phyloP scores from a whole-genome alignment of 2,113 vertebrate species.

The Xiphophorus couchianus region DNA sequence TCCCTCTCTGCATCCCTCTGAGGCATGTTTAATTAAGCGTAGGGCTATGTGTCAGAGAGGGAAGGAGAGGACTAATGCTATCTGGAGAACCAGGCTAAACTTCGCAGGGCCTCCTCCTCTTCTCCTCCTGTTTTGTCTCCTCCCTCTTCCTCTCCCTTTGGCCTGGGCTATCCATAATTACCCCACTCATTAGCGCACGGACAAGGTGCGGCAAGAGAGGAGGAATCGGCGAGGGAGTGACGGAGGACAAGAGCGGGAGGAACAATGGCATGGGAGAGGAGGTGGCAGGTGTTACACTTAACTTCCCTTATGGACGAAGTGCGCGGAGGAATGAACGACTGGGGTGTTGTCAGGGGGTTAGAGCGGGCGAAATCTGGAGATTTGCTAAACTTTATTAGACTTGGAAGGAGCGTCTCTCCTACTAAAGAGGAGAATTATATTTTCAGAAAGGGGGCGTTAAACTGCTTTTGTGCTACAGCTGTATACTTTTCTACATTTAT shows the following conservation, averaged over 20 bases:
- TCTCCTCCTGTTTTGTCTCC: constrained; percentile 59
- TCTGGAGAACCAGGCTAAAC: constrained; percentile 70
- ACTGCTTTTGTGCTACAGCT: constrained; percentile 7
- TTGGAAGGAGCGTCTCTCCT: neutral
- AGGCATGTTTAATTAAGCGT: constrained; percentile 82
- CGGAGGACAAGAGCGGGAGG: constrained; percentile 35
- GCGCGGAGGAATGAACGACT: constrained; percentile 7
- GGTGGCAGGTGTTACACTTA: constrained; percentile 38
- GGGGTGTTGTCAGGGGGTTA: constrained; percentile 2
- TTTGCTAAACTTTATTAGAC: constrained; percentile 9
- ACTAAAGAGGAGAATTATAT: neutral
- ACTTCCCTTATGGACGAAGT: constrained; percentile 2
- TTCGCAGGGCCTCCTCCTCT: constrained; percentile 60
- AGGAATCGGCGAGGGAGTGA: constrained; percentile 58
- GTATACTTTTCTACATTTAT: neutral
- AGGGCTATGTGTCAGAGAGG: constrained; percentile 72
- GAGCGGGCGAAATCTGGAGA: neutral
- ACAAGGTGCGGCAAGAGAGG: constrained; percentile 45
- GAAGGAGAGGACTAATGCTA: constrained; percentile 64
- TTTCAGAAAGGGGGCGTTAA: neutral
- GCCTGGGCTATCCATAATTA: constrained; percentile 77
- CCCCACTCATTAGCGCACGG: constrained; percentile 77
- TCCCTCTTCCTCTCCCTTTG: constrained; percentile 61
- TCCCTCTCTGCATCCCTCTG: constrained; percentile 60
- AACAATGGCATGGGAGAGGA: constrained; percentile 54